phyloP scores from a whole-genome alignment of 2,113 vertebrate species.

The Mesembrinibis cayennensis region DNA sequence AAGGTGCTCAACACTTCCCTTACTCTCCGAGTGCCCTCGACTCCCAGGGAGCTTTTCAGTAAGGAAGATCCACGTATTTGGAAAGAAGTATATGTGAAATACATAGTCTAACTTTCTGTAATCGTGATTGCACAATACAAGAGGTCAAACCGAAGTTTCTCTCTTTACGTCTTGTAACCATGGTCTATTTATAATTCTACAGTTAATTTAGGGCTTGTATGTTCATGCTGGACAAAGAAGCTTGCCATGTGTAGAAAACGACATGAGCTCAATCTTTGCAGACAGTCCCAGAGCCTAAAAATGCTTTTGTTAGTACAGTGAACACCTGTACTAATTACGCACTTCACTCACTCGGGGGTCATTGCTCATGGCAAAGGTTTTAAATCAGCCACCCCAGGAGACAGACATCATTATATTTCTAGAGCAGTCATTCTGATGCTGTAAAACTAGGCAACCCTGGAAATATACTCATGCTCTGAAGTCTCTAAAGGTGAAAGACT shows the following conservation, averaged over 20 bases:
- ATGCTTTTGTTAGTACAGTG: constrained; percentile 41
- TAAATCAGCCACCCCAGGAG: constrained; percentile 55
- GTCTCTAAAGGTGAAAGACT: neutral
- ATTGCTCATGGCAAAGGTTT: constrained; percentile 59
- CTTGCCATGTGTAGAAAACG: constrained; percentile 51
- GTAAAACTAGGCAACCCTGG: neutral
- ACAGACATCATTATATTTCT: constrained; percentile 22
- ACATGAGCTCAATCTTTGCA: constrained; percentile 55
- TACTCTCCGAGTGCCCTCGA: neutral
- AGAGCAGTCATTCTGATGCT: neutral
- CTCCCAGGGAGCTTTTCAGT: neutral
- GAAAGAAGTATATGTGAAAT: neutral
- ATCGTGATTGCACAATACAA: constrained; percentile 31
- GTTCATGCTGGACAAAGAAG: constrained; percentile 43
- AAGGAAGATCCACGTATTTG: neutral
- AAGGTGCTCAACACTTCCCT: neutral
- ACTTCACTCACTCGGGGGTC: constrained; percentile 40
- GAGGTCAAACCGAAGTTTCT: constrained; percentile 49
- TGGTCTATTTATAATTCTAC: constrained; percentile 47
- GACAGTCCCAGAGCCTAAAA: constrained; percentile 16
- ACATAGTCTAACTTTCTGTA: neutral
- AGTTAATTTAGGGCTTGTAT: constrained; percentile 47
- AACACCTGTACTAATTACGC: constrained; percentile 67
- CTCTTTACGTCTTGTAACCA: neutral
- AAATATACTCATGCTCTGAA: neutral